Percentiles rank a stretch among this genome's conserved stretches.
phyloP scores from a whole-genome alignment of 2,888 invertebrate species.

The Poecilobothrus nobilitatus region DNA sequence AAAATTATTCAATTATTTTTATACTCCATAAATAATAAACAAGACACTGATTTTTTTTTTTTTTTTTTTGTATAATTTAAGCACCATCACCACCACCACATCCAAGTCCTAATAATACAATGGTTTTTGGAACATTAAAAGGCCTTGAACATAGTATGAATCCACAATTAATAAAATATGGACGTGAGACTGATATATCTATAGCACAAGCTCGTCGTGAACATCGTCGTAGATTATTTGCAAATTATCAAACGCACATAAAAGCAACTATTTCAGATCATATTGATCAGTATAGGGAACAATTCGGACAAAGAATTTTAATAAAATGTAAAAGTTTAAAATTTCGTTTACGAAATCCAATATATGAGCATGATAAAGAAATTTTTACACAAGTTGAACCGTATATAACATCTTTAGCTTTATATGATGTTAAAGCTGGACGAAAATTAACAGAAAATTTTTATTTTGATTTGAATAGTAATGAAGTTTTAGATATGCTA shows the following conservation, averaged over 20 bases:
- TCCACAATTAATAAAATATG: constrained; percentile 82
- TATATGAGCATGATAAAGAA: constrained; percentile 64
- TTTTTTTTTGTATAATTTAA: constrained; percentile 12
- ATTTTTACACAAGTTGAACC: constrained; percentile 73
- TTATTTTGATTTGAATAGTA: constrained; percentile 77
- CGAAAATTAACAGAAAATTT: constrained; percentile 90
- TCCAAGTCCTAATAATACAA: constrained; percentile 44
- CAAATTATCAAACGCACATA: constrained; percentile 50
- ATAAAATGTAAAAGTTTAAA: constrained; percentile 74
- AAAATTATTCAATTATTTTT: too few species aligned
- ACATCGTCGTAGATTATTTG: constrained; percentile 69
- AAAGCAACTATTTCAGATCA: constrained; percentile 45
- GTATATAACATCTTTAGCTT: constrained; percentile 78
- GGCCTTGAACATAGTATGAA: constrained; percentile 88
- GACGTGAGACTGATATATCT: constrained; percentile 80
- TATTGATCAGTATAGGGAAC: constrained; percentile 72
- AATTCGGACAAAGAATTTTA: constrained; percentile 77
- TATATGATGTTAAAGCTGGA: constrained; percentile 82
- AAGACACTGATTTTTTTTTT: too few species aligned
- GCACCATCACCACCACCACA: constrained; percentile 44
- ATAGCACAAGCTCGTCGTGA: constrained; percentile 75
- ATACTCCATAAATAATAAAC: too few species aligned
- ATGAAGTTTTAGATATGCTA: constrained; percentile 55
- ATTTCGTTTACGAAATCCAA: constrained; percentile 62
- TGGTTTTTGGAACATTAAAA: constrained; percentile 72